Evolutionary conservation across 2,888 invertebrate genomes (phyloP).

Genomic region (Torymus tubicola): DNA sequence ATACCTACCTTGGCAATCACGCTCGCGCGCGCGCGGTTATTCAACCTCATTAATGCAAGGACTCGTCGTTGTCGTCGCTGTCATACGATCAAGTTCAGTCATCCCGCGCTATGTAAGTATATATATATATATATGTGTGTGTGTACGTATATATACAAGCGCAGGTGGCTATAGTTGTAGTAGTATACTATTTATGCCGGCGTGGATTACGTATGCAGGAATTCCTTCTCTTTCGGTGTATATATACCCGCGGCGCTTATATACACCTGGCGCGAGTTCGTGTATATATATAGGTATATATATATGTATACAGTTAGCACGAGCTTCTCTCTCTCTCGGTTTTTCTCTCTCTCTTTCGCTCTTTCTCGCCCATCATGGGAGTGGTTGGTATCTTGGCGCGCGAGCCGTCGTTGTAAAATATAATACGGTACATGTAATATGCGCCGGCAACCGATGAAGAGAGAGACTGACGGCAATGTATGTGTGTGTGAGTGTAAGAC

Average conservation of each 20-base stretch:
- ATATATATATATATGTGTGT: too few relatives aligned
- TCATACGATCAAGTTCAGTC: conserved; percentile 66
- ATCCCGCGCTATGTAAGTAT: conserved; percentile 41
- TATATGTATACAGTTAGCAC: too few relatives aligned
- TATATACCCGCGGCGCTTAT: neutral
- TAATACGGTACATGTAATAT: conserved; percentile 42
- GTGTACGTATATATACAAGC: too few relatives aligned
- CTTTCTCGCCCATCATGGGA: conserved; percentile 19
- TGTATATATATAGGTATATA: neutral
- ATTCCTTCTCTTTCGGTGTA: conserved; percentile 66
- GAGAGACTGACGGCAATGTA: neutral
- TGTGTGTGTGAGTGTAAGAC: neutral
- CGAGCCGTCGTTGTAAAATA: conserved; percentile 31
- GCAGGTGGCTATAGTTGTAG: too few relatives aligned
- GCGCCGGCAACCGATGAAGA: neutral
- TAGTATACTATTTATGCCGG: conserved; percentile 59
- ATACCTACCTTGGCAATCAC: neutral
- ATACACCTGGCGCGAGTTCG: neutral
- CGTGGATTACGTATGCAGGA: conserved; percentile 71
- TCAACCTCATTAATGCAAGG: conserved; percentile 56
- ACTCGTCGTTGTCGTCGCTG: conserved; percentile 47
- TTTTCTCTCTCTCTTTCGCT: neutral
- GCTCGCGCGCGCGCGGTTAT: conserved; percentile 51
- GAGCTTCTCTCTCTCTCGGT: neutral
- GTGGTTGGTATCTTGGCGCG: conserved; percentile 9